A percentile compares a stretch with the other conserved stretches of the same genome.
Evolutionary conservation across 1,140 invertebrate genomes (phyloP).

Genomic region (Conus ventricosus): DNA sequence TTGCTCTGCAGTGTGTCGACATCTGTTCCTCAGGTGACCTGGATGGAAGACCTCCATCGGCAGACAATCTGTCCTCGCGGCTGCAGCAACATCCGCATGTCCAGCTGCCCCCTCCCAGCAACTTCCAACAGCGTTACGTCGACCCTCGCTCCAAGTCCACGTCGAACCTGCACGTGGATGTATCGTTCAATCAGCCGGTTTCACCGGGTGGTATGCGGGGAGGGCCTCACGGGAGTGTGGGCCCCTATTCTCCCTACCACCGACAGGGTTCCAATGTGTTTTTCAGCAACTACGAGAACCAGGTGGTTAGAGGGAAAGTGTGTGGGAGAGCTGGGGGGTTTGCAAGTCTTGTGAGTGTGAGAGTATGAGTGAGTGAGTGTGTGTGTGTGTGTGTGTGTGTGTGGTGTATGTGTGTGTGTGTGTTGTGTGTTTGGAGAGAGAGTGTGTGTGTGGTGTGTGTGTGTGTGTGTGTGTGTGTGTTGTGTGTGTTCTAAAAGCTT

Average conservation of each 20-base stretch:
- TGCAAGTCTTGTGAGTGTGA: too few species aligned
- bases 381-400: too few species aligned
- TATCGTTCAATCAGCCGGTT: constrained; percentile 47
- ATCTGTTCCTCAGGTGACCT: constrained; percentile 51
- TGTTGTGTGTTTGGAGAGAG: too few species aligned
- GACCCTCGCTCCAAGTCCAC: constrained; percentile 67
- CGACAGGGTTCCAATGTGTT: not conserved
- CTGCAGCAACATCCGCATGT: not conserved
- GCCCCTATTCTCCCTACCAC: not conserved
- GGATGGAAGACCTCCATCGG: constrained; percentile 51
- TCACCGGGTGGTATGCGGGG: constrained; percentile 51
- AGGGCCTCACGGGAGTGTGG: constrained; percentile 30
- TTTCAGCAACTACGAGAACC: constrained; percentile 65
- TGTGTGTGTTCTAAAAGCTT: too few species aligned
- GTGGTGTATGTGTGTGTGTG: too few species aligned
- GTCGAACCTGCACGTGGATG: constrained; percentile 65
- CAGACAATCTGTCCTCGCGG: constrained; percentile 43
- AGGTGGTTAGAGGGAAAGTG: not conserved
- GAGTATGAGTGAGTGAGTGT: too few species aligned
- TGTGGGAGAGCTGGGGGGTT: too few species aligned
- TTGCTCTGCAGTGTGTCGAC: not conserved
- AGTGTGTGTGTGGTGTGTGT: too few species aligned
- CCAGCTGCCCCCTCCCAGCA: constrained; percentile 29
- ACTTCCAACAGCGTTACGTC: constrained; percentile 49
- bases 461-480: too few species aligned